A percentile compares a stretch with the other conserved stretches of the same genome.
Evolutionary conservation across 2,888 invertebrate species (phyloP).

Genomic region (Parnassius orleans): DNA sequence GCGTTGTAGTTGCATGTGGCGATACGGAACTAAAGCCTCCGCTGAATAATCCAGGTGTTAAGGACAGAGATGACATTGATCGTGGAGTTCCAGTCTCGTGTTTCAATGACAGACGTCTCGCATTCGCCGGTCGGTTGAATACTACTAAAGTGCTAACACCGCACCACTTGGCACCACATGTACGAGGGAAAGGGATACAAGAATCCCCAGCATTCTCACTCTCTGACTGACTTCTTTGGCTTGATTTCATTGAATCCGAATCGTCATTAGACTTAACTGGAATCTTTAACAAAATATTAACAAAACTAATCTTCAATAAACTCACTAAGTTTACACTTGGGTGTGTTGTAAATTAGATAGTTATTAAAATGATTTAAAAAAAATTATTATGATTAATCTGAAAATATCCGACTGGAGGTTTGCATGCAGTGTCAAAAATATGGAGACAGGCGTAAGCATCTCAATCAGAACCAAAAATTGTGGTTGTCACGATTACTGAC

Average conservation of each 20-base stretch:
- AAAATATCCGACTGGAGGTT: no score
- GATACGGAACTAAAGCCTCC: conserved; percentile 66
- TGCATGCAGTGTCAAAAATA: no score
- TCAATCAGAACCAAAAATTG: no score
- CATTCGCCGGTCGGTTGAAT: conserved; percentile 88
- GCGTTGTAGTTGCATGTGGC: conserved; percentile 74
- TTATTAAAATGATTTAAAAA: no score
- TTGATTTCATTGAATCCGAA: conserved; percentile 70
- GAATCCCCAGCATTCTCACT: conserved; percentile 83
- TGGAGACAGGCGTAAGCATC: no score
- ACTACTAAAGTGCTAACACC: conserved; percentile 92
- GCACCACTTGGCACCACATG: conserved; percentile 96
- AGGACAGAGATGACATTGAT: conserved; percentile 71
- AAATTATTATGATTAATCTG: no score
- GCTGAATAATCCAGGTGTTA: conserved; percentile 61
- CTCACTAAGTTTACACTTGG: no score
- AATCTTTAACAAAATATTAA: conserved; percentile 52
- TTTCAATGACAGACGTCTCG: conserved; percentile 83
- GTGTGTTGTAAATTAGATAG: no score
- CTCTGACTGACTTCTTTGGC: conserved; percentile 73
- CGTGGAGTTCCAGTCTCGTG: conserved; percentile 88
- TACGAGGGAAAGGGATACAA: conserved; percentile 96
- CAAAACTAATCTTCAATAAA: no score
- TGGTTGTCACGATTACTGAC: no score
- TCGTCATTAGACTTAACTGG: conserved; percentile 80